A percentile compares a stretch with the other conserved stretches of the same genome.
Evolutionary conservation across 1,140 invertebrate species (phyloP).

Genomic region (Aphelinus atriplicis): DNA sequence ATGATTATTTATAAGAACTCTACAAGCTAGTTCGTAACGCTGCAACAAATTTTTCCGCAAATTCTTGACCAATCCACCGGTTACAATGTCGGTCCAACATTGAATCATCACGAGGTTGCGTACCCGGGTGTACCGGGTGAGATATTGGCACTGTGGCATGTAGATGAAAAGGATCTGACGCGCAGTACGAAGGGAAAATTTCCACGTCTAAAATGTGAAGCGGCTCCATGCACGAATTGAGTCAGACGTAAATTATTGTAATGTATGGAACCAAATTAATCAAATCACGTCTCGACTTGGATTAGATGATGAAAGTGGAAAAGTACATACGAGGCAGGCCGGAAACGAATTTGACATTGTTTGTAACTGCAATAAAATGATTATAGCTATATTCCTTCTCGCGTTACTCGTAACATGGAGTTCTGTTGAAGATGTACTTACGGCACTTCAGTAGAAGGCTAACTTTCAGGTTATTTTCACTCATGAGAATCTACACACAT

Average conservation of each 20-base stretch:
- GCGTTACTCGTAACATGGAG: slow-evolving; percentile 20
- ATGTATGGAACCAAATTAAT: too few species aligned
- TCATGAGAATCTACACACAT: slow-evolving; percentile 53
- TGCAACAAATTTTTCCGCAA: not conserved
- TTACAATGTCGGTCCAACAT: too few species aligned
- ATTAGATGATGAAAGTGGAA: not conserved
- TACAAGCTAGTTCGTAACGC: not conserved
- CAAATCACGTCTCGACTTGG: too few species aligned
- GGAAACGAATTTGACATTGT: slow-evolving; percentile 4
- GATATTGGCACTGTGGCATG: not conserved
- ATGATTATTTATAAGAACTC: slow-evolving; percentile 8
- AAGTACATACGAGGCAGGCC: slow-evolving; percentile 13
- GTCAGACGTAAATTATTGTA: too few species aligned
- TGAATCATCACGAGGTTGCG: too few species aligned
- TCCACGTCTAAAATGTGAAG: slow-evolving; percentile 10
- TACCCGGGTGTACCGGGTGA: too few species aligned
- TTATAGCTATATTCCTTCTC: not conserved
- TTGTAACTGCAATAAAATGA: slow-evolving; percentile 25
- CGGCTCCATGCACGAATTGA: slow-evolving; percentile 27
- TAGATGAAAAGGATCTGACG: not conserved
- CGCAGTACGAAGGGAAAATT: slow-evolving; percentile 8
- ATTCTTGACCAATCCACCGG: too few species aligned
- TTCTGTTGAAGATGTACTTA: slow-evolving; percentile 2
- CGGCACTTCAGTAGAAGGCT: slow-evolving; percentile 39
- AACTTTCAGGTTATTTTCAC: slow-evolving; percentile 56